Base-by-base conservation (phyloP, 2,888 invertebrate genomes). In the Pterostichus madidus region DNA sequence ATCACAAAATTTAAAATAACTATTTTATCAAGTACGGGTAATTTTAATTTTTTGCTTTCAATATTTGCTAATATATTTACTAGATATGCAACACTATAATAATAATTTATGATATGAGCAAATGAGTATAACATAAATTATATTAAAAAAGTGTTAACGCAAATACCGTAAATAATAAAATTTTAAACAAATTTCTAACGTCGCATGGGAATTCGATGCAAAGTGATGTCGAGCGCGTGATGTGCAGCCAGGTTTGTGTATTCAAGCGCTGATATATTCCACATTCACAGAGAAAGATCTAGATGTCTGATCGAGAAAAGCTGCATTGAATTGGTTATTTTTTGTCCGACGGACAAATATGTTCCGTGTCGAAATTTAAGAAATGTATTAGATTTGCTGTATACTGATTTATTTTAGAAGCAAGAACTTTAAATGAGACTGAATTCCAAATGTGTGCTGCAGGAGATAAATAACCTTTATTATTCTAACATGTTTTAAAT, bases 271-370 rank as follows among this genome's bases (percentile, higher is more conserved):
- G 59, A 49, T 49, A 13, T 49, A 49, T 49, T 49, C n/a, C 49
- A 49, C 49, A 49, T 49, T 5, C 13, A n/a, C 49, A 11, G 2
- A 39, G n/a, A 49, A 59, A 59, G 59, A 59, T 59, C 59, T 59
- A 24, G 59, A 59, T 17, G 17, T 59, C 59, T 17, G 17, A 17
- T 59, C 59, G 10, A 15, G 17, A 17, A 7, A 59, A 10, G n/a
- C 49, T 49, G 5, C 59, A 59, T 13, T 53, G 59, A 59, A 59
- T 59, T 59, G 0, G 59, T 17, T 59, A 31, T 59, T 59, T 59
- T 59, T 59, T 59, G 24, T 59, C 17, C 13, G 8, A 3, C 10
- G 31, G 31, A 59, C 59, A 59, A 59, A 59, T 59, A 59, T 17
- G 24, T 59, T 17, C 8, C 59, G 10, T 59, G 59, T 59, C 31